phyloP scores from a whole-genome alignment of 2,888 invertebrate genomes.

The Oasisia sp. region DNA sequence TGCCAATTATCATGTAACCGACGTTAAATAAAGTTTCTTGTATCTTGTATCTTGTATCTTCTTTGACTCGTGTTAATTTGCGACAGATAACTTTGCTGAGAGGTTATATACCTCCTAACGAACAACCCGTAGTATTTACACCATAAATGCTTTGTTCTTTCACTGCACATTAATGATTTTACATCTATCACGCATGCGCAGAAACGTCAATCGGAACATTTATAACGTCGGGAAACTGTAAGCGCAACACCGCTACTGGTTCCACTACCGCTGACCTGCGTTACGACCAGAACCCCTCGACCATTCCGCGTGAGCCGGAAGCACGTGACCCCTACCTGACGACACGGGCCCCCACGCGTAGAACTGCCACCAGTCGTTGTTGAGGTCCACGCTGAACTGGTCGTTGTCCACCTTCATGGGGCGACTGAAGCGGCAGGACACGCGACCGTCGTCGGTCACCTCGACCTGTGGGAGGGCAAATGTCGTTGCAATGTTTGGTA shows the following conservation, averaged over 20 bases:
- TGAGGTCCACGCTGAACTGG: constrained; percentile 39
- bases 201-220: too few species aligned
- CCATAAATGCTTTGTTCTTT: too few species aligned
- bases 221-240: background rate
- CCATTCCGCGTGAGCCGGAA: background rate
- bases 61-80: too few species aligned
- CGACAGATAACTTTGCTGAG: too few species aligned
- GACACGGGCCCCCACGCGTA: constrained; percentile 43
- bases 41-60: too few species aligned
- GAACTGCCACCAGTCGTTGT: constrained; percentile 44
- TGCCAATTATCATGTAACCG: too few species aligned
- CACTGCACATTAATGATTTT: too few species aligned
- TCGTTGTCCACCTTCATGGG: constrained; percentile 39
- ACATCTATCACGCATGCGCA: too few species aligned
- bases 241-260: background rate
- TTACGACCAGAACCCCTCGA: background rate
- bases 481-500: too few species aligned
- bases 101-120: too few species aligned
- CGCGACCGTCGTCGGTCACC: constrained; percentile 29
- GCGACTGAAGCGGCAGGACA: constrained; percentile 41
- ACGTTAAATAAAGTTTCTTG: too few species aligned
- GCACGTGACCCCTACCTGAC: constrained; percentile 31
- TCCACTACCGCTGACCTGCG: background rate
- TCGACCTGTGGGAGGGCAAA: constrained; percentile 27
- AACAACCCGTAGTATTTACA: too few species aligned